Evolutionary conservation across 2,888 invertebrate genomes (phyloP), one percentile per base, ranked within the genome.

Genomic region (Mystacides longicornis): DNA sequence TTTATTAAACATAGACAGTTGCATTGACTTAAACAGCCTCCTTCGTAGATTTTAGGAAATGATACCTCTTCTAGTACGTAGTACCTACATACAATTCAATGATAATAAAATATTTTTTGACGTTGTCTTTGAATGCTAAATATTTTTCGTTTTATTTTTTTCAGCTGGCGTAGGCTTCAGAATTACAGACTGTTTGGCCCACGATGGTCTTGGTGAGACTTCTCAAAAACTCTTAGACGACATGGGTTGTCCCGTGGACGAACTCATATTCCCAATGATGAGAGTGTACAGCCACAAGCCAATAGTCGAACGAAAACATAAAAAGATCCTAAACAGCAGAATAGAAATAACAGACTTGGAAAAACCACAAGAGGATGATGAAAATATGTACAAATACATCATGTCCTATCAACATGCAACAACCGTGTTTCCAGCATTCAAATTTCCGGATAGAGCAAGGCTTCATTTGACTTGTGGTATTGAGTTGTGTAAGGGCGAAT

Each of bases 381-480:
- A 49, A 20, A 21, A 49, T 21, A 73, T 74, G 1, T 69, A 74
- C 21, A 75, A 72, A 62, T 73, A 74, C 63, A 73, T 77, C 23
- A 78, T 78, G 77, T 74, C 73, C 0, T 77, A 75, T 57, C 75
- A 77, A 62, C 75, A 77, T 59, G 78, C 77, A 1, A 66, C 75
- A 1, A 76, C 87, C 0, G 83, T 82, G 18, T 90, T 90, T 71
- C 82, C 86, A 1, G 90, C 89, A 3, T 90, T 90, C 65, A 89
- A 89, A 66, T 90, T 90, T 69, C 89, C 89, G 2, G 89, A 58
- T 43, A 76, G 87, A 60, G 86, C 87, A 58, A 81, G 86, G 59
- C 71, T 90, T 42, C 89, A 89, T 69, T 72, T 89, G 47, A 83
- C 83, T n/a, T 90, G 90, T 69, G 82, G 82, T 18, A 78, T 90